Evolutionary conservation across 2,888 invertebrate species (phyloP).

Genomic region (Xylota segnis): DNA sequence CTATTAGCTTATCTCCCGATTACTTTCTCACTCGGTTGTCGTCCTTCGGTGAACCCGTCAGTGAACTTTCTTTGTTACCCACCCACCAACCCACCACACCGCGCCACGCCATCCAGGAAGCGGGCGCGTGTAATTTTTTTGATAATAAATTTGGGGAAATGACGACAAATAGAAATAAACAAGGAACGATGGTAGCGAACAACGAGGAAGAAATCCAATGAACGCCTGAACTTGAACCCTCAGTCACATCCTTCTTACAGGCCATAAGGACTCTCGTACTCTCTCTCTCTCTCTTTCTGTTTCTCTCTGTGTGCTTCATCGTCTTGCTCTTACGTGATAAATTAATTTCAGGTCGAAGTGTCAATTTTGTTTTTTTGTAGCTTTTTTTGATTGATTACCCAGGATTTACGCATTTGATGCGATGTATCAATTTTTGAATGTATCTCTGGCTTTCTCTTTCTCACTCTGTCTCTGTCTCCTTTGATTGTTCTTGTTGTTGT

Average conservation of each 20-base stretch:
- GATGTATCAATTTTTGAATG: constrained; percentile 50
- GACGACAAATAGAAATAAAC: constrained; percentile 14
- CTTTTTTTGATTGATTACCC: constrained; percentile 52
- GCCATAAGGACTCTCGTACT: constrained; percentile 1
- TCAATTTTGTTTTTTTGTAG: constrained; percentile 37
- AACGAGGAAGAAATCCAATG: constrained; percentile 8
- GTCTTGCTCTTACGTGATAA: constrained; percentile 16
- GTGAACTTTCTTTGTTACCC: background rate
- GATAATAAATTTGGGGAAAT: constrained; percentile 23
- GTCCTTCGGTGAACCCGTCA: background rate
- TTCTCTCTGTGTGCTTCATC: background rate
- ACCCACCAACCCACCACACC: too few relatives aligned
- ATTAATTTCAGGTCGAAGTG: constrained; percentile 56
- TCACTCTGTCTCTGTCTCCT: too few relatives aligned
- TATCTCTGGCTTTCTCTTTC: background rate
- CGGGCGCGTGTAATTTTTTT: background rate
- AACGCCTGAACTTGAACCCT: background rate
- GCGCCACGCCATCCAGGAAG: background rate
- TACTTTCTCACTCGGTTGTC: background rate
- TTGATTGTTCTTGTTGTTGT: background rate
- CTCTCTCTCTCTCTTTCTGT: too few relatives aligned
- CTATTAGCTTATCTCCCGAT: constrained; percentile 2
- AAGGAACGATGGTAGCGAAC: background rate
- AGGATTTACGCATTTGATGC: constrained; percentile 40
- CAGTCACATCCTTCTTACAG: background rate